phyloP scores from a whole-genome alignment of 2,113 vertebrate genomes.

The Podarcis cretensis region DNA sequence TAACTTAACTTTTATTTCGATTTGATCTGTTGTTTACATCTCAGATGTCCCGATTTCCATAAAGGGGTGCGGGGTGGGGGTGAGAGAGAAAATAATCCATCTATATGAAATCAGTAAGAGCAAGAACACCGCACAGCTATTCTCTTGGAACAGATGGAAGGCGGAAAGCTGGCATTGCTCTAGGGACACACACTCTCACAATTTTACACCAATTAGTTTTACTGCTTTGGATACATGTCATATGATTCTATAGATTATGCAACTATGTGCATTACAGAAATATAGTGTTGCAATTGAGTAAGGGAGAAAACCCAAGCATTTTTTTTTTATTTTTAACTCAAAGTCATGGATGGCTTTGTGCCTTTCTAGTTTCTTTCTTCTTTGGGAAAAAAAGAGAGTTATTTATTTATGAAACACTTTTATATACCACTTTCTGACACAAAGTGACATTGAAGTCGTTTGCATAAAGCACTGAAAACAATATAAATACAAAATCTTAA shows the following conservation, averaged over 20 bases:
- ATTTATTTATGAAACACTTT: too few species aligned
- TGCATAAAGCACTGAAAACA: too few species aligned
- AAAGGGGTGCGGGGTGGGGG: background rate
- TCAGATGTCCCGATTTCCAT: background rate
- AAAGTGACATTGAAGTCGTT: too few species aligned
- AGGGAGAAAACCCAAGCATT: too few species aligned
- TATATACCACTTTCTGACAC: too few species aligned
- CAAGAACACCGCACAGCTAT: background rate
- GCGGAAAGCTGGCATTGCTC: background rate
- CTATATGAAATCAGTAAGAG: background rate
- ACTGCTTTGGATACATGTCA: conserved; percentile 33
- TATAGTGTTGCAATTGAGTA: conserved; percentile 22
- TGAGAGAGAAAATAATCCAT: background rate
- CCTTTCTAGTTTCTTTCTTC: background rate
- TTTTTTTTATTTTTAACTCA: background rate
- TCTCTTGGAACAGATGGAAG: background rate
- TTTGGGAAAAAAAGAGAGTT: too few species aligned
- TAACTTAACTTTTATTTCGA: background rate
- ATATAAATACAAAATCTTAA: too few species aligned
- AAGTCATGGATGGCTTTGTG: background rate
- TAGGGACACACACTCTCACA: background rate
- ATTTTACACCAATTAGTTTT: conserved; percentile 37
- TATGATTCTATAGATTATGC: conserved; percentile 46
- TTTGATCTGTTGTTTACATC: conserved; percentile 7
- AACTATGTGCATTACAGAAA: conserved; percentile 49